phyloP scores from a whole-genome alignment of 2,113 vertebrate species.

The Rhinolophus ferrumequinum region DNA sequence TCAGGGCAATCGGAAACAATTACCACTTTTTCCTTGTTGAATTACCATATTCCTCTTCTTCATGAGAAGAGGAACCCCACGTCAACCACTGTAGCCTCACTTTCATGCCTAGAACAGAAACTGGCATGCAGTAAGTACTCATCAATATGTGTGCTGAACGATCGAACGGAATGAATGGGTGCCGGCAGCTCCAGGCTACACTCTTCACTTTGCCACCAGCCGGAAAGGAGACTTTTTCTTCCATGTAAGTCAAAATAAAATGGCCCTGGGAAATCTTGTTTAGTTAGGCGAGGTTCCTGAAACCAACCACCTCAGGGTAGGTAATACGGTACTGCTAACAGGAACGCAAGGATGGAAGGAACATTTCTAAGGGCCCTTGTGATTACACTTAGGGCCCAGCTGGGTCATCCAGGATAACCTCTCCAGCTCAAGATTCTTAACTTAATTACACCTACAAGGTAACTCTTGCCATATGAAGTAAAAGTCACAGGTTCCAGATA shows the following conservation, averaged over 20 bases:
- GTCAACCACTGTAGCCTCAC: not conserved
- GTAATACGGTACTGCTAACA: rapidly evolving
- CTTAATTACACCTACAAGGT: not conserved
- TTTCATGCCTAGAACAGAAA: not conserved
- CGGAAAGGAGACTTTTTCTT: not conserved
- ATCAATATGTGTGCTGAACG: not conserved
- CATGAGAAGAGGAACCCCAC: not conserved
- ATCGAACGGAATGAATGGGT: not conserved
- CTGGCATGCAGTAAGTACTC: not conserved
- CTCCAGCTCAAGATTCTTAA: not conserved
- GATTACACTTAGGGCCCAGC: not conserved
- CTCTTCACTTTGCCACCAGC: not conserved
- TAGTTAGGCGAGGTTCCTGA: not conserved
- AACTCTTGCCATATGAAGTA: not conserved
- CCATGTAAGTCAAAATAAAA: not conserved
- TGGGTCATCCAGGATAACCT: not conserved
- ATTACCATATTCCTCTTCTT: not conserved
- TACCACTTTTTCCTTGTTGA: not conserved
- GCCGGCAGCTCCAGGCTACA: not conserved
- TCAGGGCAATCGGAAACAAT: not conserved
- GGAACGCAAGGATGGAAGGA: not conserved
- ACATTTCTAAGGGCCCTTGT: not conserved
- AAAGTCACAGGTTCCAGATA: not conserved
- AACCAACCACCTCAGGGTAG: not conserved
- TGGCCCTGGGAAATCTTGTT: not conserved